Conservation (phyloP, 2,797 vertebrate genomes). For the Neoniphon sammara region DNA sequence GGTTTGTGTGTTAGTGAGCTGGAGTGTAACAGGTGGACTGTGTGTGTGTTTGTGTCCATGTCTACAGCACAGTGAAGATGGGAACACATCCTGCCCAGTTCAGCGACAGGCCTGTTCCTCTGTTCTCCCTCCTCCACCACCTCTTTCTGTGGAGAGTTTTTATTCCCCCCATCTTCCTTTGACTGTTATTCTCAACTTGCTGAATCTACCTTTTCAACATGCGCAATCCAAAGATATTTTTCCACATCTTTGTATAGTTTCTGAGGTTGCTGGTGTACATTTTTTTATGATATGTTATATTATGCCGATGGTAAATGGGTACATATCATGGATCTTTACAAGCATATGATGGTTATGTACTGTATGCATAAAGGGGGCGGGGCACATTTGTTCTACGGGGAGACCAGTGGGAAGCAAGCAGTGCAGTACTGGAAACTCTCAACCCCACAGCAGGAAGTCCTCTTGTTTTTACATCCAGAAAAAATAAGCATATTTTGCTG, state of each 20-base stretch:
- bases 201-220: constrained; percentile 82
- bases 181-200: constrained; percentile 70
- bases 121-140: neutral
- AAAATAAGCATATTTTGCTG: constrained; percentile 60
- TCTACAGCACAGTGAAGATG: constrained; percentile 35
- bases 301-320: constrained; percentile 78
- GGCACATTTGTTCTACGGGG: constrained; percentile 48
- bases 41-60: constrained; percentile 2
- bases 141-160: constrained; percentile 37
- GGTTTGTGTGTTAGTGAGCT: constrained; percentile 19
- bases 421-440: constrained; percentile 40
- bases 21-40: neutral
- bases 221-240: constrained; percentile 88
- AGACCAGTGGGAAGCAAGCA: constrained; percentile 57
- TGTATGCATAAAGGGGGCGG: constrained; percentile 57
- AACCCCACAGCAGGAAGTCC: constrained; percentile 18
- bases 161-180: constrained; percentile 48
- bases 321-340: constrained; percentile 76
- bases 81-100: constrained; percentile 24
- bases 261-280: constrained; percentile 77
- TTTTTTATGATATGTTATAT: constrained; percentile 70
- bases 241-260: constrained; percentile 81
- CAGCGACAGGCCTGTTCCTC: constrained; percentile 31
- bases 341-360: constrained; percentile 72
- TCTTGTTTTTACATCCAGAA: constrained; percentile 35